These are phyloP conservation scores for Acanthosoma haemorrhoidale DNA, from an alignment of 2,888 invertebrate genomes.

Conservation along the genomic window DNA sequence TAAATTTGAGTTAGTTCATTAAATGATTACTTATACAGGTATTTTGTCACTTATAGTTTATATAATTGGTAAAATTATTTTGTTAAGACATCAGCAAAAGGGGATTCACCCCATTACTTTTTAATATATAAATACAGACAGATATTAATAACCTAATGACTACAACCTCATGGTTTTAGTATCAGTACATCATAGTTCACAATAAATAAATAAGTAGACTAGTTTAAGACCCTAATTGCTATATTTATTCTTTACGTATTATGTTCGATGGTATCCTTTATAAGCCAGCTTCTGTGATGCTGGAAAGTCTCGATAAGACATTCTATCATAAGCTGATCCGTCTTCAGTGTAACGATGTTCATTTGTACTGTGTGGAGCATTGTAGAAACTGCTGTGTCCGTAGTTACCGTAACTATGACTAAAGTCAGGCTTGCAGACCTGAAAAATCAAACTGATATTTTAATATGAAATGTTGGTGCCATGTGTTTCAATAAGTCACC, in stretches of 20 bases:
- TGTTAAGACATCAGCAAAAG: no score
- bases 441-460: not conserved
- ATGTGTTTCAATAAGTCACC: no score
- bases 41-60: no score
- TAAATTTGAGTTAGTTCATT: no score
- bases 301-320: slow-evolving; percentile 31
- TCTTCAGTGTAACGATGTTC: slow-evolving; percentile 25
- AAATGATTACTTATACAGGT: no score
- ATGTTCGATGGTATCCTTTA: slow-evolving; percentile 33
- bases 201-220: slow-evolving; percentile 7
- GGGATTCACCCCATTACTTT: no score
- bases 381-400: slow-evolving; percentile 48
- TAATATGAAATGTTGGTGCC: not conserved
- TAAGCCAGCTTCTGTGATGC: slow-evolving; percentile 40
- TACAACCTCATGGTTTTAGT: no score
- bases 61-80: no score
- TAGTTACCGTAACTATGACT: slow-evolving; percentile 51
- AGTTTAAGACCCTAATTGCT: not conserved
- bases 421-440: slow-evolving; percentile 52
- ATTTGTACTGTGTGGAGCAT: slow-evolving; percentile 59
- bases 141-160: no score
- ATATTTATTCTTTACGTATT: not conserved
- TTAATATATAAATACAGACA: no score
- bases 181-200: not conserved
- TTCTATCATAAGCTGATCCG: slow-evolving; percentile 29